Conservation (phyloP, 2,113 vertebrate species). For the Periophthalmus modestus region DNA sequence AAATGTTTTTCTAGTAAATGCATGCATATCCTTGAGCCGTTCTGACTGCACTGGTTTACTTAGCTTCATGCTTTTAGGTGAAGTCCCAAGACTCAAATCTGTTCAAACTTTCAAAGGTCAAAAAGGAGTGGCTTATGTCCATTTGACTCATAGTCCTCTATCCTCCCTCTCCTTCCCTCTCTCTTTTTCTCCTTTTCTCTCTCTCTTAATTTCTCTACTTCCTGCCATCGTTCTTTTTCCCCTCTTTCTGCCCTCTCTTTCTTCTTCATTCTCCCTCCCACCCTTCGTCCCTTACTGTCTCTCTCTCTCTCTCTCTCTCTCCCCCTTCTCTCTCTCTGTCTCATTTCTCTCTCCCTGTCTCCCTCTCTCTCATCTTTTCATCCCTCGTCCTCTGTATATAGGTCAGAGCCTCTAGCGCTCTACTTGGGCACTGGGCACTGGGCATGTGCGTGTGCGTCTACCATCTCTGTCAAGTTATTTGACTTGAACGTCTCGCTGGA, state of each 20-base stretch:
- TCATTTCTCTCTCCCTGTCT: background rate
- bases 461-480: conserved; percentile 60
- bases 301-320: background rate
- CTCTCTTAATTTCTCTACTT: background rate
- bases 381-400: conserved; percentile 42
- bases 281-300: background rate
- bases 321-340: background rate
- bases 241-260: no score
- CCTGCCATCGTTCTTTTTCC: no score
- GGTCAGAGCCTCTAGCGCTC: conserved; percentile 61
- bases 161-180: background rate
- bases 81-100: conserved; percentile 18
- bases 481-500: conserved; percentile 49
- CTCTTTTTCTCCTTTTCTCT: background rate
- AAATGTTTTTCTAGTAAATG: conserved; percentile 25
- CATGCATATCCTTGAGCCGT: conserved; percentile 12
- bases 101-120: conserved; percentile 33
- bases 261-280: background rate
- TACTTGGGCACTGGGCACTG: conserved; percentile 24
- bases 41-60: conserved; percentile 9
- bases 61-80: conserved; percentile 23
- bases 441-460: conserved; percentile 26
- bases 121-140: conserved; percentile 8
- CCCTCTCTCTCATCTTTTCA: background rate
- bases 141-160: conserved; percentile 7